Evolutionary conservation across 1,140 invertebrate species (phyloP).

Genomic region (Pararge aegeria): DNA sequence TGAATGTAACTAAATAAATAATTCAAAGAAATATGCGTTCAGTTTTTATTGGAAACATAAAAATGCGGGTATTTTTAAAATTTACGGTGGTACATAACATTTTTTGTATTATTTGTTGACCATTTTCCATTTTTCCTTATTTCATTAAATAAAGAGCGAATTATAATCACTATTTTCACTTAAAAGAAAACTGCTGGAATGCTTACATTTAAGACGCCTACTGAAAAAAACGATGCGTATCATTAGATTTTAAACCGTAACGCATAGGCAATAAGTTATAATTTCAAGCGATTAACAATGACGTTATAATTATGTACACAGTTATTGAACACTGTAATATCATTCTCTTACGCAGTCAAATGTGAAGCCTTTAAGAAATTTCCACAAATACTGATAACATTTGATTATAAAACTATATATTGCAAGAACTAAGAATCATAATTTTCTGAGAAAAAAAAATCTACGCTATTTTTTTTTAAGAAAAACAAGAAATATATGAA

Average conservation of each 20-base stretch:
- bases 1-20: too few species aligned
- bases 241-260: slow-evolving; percentile 26
- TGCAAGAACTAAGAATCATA: too few species aligned
- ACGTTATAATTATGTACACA: slow-evolving; percentile 44
- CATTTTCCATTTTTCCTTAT: not conserved
- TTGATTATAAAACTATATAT: not conserved
- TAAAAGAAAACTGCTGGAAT: slow-evolving; percentile 40
- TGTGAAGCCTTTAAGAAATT: slow-evolving; percentile 11
- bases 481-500: too few species aligned
- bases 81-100: not conserved
- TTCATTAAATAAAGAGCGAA: not conserved
- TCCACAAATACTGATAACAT: not conserved
- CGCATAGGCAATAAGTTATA: slow-evolving; percentile 27
- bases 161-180: slow-evolving; percentile 1
- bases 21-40: too few species aligned
- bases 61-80: not conserved
- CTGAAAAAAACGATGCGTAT: slow-evolving; percentile 23
- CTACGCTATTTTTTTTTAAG: too few species aligned
- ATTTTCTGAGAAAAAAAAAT: too few species aligned
- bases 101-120: not conserved
- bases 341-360: slow-evolving; percentile 50
- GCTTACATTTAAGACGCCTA: slow-evolving; percentile 46
- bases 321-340: slow-evolving; percentile 65
- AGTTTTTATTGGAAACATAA: not conserved
- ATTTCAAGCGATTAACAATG: slow-evolving; percentile 32